These are phyloP conservation scores for Macrophya alboannulata DNA, from an alignment of 2,888 invertebrate species.

Conservation along the genomic window DNA sequence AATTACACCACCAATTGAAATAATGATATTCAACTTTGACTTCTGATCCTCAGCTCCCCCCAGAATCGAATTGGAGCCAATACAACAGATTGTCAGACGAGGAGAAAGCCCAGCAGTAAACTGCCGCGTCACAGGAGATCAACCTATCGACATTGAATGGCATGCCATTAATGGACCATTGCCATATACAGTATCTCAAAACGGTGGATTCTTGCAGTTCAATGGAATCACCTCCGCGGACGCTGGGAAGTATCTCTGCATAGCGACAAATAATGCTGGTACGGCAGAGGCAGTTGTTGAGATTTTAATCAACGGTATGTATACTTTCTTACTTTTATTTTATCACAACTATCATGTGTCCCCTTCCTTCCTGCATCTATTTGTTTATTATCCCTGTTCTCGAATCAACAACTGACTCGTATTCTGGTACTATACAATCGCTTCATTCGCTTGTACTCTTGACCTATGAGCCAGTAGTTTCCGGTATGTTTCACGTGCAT, in stretches of 20 bases:
- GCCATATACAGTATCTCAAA: slow-evolving; percentile 85
- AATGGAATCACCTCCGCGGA: slow-evolving; percentile 89
- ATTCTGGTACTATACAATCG: too few species aligned
- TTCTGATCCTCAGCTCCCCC: slow-evolving; percentile 83
- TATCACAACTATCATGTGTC: neutral
- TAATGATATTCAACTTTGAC: neutral
- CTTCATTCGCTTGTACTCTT: neutral
- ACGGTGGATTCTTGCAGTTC: slow-evolving; percentile 85
- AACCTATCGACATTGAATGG: slow-evolving; percentile 90
- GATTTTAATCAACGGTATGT: slow-evolving; percentile 90
- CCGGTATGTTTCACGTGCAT: neutral
- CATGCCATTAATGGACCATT: slow-evolving; percentile 84
- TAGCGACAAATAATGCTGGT: slow-evolving; percentile 88
- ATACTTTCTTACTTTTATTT: neutral
- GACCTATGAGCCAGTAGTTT: neutral
- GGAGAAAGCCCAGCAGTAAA: slow-evolving; percentile 89
- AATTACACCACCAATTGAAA: neutral
- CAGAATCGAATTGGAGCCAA: slow-evolving; percentile 86
- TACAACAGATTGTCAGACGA: slow-evolving; percentile 87
- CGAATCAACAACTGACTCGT: neutral
- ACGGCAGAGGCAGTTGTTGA: slow-evolving; percentile 90
- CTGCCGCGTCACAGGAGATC: slow-evolving; percentile 89
- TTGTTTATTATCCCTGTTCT: neutral
- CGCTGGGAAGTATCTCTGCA: slow-evolving; percentile 91
- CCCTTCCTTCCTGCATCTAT: neutral